Evolutionary conservation across 1,140 invertebrate species (phyloP), one percentile per base, ranked within the genome.

Genomic region (Argopecten irradians): DNA sequence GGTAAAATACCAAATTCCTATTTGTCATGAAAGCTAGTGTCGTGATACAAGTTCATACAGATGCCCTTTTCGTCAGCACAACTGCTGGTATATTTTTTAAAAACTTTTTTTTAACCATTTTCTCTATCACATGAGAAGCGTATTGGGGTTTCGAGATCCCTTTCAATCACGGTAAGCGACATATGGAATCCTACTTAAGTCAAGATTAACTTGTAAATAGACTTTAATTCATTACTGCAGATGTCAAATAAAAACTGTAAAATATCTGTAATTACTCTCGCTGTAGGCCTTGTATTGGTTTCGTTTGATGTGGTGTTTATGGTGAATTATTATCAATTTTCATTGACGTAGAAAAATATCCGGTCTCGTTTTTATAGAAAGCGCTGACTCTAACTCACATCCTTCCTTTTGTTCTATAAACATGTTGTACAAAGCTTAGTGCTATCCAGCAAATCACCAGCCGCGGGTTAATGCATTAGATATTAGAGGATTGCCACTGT

Each of bases 1-100:
- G 2, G 55, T 71, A n/a, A 71, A 71, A 71, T 71, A 71, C 55
- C 55, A 71, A 71, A 71, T 71, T 71, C 55, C 55, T n/a, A 71
- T 71, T 71, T 71, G 55, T 71, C 55, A 71, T 71, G 22, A 71
- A 28, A 71, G 55, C n/a, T 0, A 71, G 5, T 71, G 22, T 71
- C 55, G 55, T 71, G 55, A 71, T 71, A n/a, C 55, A 71, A 28
- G 55, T 71, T 71, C n/a, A 71, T 71, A 71, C 55, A 7, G 22
- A 71, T 71, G 55, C 55, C 55, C 55, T 71, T 71, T 71, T 71
- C 55, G 55, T 71, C 55, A 71, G 55, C n/a, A 71, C 55, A 71
- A 71, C 55, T 71, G n/a, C 55, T 71, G 28, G 55, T 3, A 16
- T 8, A 5, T 5, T 28, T 71, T 71, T 46, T 46, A 46, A 19